Conservation (phyloP, 2,797 vertebrate genomes). For the Mormyrus hasselquistii region DNA sequence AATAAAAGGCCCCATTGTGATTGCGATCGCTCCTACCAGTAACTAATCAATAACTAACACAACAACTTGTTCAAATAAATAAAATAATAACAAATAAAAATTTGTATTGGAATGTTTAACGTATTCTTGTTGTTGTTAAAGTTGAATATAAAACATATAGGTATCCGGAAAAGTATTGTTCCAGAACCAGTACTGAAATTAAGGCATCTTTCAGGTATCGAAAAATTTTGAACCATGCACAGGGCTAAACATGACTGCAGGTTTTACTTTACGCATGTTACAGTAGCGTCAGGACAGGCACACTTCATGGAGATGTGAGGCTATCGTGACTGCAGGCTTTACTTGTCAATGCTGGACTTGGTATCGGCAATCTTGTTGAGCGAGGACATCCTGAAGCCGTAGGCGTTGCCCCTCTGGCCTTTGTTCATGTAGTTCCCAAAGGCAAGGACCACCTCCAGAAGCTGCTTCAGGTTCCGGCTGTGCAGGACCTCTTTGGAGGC, state of each 20-base stretch:
- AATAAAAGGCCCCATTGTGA: neutral
- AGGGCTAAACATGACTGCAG: neutral
- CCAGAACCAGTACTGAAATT: neutral
- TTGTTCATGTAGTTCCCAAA: constrained; percentile 98
- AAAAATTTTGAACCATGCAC: neutral
- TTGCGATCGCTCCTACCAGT: neutral
- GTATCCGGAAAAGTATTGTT: neutral
- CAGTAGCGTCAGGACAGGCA: neutral
- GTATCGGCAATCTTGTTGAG: constrained; percentile 94
- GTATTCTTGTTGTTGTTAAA: neutral
- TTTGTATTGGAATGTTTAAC: neutral
- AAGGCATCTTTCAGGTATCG: neutral
- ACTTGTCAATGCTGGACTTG: constrained; percentile 94
- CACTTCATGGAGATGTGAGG: neutral
- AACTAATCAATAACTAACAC: neutral
- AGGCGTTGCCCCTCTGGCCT: constrained; percentile 87
- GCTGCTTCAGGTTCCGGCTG: constrained; percentile 83
- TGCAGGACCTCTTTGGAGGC: constrained; percentile 85
- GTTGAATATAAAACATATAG: neutral
- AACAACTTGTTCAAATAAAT: neutral
- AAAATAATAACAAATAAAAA: neutral
- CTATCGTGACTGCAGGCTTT: constrained; percentile 44
- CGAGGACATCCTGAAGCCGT: constrained; percentile 84
- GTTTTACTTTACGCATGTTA: constrained; percentile 68
- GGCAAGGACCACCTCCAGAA: constrained; percentile 88